A percentile compares a stretch with the other conserved stretches of the same genome.
Conservation (phyloP, 2,888 invertebrate species). For the Acheta domesticus region DNA sequence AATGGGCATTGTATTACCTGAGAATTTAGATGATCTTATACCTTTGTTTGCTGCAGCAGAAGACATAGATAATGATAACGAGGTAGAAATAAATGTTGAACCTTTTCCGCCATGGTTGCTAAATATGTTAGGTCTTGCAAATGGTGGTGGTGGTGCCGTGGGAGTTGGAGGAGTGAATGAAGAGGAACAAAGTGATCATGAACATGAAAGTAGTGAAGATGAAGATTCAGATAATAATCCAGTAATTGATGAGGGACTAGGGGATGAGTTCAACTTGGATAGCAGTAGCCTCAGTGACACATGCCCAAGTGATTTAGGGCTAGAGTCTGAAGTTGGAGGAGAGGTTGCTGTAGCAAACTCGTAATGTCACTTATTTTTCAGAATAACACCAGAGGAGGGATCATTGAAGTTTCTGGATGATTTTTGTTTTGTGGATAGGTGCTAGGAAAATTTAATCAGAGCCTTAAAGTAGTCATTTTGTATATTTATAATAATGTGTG, state of each 20-base stretch:
- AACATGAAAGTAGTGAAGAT: not conserved
- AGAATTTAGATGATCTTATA: conserved; percentile 24
- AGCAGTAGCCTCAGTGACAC: not conserved
- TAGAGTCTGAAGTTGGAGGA: no score
- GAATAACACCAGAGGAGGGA: no score
- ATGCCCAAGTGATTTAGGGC: no score
- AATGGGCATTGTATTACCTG: not conserved
- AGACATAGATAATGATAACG: conserved; percentile 35
- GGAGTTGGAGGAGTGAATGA: not conserved
- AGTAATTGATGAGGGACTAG: conserved; percentile 22
- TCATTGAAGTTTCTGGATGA: no score
- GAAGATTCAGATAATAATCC: not conserved
- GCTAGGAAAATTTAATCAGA: not conserved
- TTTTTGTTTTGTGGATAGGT: no score
- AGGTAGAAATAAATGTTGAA: conserved; percentile 28
- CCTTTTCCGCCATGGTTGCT: conserved; percentile 36
- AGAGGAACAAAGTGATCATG: not conserved
- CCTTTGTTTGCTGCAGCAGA: conserved; percentile 26
- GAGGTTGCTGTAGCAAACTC: no score
- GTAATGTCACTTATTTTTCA: no score
- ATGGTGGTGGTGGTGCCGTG: conserved; percentile 25
- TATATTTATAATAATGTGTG: not conserved
- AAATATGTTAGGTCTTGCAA: conserved; percentile 29
- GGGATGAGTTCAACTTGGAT: conserved; percentile 5
- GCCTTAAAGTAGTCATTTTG: not conserved